Percentiles rank a stretch among this genome's conserved stretches.
Conservation (phyloP, 2,113 vertebrate genomes). For the Aspiorhynchus laticeps region DNA sequence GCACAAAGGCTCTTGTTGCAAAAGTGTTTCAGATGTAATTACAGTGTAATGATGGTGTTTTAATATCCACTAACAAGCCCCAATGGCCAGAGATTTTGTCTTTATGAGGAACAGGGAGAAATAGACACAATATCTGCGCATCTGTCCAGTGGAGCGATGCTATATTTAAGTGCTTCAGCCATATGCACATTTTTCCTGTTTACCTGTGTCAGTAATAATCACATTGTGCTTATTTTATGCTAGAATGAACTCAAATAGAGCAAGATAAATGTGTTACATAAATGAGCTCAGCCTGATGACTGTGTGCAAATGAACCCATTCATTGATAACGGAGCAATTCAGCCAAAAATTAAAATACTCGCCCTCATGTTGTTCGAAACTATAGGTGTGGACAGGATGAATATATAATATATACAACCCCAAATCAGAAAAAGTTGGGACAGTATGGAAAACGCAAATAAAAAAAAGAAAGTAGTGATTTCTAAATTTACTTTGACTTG, state of each 20-base stretch:
- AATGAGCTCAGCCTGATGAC: not conserved
- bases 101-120: not conserved
- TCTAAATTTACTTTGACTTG: too few relatives aligned
- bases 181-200: not conserved
- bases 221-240: not conserved
- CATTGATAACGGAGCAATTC: not conserved
- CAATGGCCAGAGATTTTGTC: not conserved
- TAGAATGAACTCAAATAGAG: not conserved
- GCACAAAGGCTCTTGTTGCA: not conserved
- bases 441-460: too few relatives aligned
- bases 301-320: not conserved
- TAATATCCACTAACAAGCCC: not conserved
- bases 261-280: not conserved
- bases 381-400: not conserved
- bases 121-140: not conserved
- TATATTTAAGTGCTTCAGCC: not conserved
- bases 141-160: not conserved
- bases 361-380: not conserved
- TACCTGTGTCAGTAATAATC: not conserved
- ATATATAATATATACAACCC: not conserved
- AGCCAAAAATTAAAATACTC: not conserved
- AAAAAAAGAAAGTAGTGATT: too few relatives aligned
- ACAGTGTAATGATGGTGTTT: not conserved
- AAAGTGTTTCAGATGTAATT: not conserved
- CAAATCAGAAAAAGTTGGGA: too few relatives aligned